A percentile compares a stretch with the other conserved stretches of the same genome.
These are phyloP conservation scores for Formicarius rufipectus DNA, from an alignment of 2,113 vertebrate species.

Conservation along the genomic window DNA sequence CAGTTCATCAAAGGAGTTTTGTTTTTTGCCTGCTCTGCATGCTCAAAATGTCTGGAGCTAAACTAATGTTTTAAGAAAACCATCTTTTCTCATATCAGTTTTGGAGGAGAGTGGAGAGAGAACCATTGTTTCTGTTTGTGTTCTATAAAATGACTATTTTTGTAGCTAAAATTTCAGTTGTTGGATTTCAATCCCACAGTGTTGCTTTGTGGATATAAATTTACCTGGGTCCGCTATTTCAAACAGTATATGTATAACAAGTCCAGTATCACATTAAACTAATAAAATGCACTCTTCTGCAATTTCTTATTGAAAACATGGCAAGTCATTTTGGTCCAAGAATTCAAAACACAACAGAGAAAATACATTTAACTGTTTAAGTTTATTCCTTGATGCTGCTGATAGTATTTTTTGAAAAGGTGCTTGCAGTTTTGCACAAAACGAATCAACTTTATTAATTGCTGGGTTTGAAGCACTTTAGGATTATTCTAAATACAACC, in stretches of 20 bases:
- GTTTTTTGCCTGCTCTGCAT: conserved; percentile 52
- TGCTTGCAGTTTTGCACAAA: conserved; percentile 57
- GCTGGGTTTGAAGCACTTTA: conserved; percentile 57
- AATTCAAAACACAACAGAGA: not conserved
- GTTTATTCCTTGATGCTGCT: conserved; percentile 2
- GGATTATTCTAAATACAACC: not conserved
- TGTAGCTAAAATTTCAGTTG: conserved; percentile 23
- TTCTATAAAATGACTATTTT: conserved; percentile 55
- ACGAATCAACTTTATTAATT: conserved; percentile 8
- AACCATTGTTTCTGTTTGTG: not conserved
- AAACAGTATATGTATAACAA: not conserved
- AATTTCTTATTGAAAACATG: not conserved
- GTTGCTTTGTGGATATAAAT: conserved; percentile 35
- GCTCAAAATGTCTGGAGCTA: conserved; percentile 40
- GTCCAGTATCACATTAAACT: conserved; percentile 59
- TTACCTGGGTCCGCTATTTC: conserved; percentile 56
- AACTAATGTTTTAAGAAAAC: conserved; percentile 5
- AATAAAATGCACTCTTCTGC: conserved; percentile 6
- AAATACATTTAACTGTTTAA: not conserved
- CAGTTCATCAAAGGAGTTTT: conserved; percentile 40
- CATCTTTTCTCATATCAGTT: not conserved
- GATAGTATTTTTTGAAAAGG: conserved; percentile 13
- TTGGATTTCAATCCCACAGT: conserved; percentile 20
- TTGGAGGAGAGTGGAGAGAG: not conserved
- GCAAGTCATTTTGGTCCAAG: conserved; percentile 35